A percentile compares a stretch with the other conserved stretches of the same genome.
These are phyloP conservation scores for Marcusenius ussheri DNA, from an alignment of 2,113 vertebrate genomes.

Conservation along the genomic window DNA sequence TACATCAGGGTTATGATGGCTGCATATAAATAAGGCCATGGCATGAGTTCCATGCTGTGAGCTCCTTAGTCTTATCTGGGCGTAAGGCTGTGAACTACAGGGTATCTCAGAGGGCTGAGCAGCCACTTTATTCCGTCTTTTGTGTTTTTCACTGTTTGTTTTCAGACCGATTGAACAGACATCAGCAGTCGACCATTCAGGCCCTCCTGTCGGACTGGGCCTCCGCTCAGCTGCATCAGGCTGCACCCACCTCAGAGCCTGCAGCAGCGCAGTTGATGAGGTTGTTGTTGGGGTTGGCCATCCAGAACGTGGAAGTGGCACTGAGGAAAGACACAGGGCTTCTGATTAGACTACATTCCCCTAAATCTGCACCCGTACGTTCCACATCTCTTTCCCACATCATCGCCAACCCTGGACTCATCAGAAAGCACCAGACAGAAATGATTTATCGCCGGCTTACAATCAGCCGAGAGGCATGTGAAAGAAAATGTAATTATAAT, in stretches of 20 bases:
- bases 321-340: constrained; percentile 47
- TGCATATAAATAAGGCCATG: not conserved
- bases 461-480: not conserved
- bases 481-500: not conserved
- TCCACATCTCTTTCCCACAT: not conserved
- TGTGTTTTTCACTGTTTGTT: not conserved
- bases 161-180: not conserved
- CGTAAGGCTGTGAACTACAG: not conserved
- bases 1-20: not conserved
- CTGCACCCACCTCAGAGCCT: constrained; percentile 81
- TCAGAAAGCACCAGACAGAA: not conserved
- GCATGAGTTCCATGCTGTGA: not conserved
- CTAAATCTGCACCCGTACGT: not conserved
- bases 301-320: constrained; percentile 95
- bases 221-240: not conserved
- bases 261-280: constrained; percentile 88
- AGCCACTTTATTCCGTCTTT: not conserved
- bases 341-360: not conserved
- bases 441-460: not conserved
- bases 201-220: not conserved
- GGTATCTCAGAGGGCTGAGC: not conserved
- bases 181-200: not conserved
- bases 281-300: constrained; percentile 97
- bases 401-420: not conserved
- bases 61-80: not conserved